Evolutionary conservation across 2,797 vertebrate genomes (phyloP).

Genomic region (Crax fasciolata): DNA sequence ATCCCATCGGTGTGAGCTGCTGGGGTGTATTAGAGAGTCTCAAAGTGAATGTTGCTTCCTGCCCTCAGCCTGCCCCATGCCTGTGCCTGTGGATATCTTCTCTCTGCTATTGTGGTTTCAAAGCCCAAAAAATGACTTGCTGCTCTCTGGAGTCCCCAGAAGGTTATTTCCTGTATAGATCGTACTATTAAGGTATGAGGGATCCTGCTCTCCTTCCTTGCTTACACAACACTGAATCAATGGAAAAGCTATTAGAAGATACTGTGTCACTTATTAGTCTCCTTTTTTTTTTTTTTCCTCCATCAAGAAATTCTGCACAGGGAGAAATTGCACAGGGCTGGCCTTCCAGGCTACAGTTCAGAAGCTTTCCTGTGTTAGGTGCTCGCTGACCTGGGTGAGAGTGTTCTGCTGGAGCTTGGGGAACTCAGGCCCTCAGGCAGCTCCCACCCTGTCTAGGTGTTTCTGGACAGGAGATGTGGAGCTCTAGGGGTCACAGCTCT

Average conservation of each 20-base stretch:
- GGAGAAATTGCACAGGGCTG: background rate
- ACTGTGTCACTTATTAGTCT: background rate
- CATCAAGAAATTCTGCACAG: background rate
- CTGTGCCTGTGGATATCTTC: background rate
- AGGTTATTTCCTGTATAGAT: slow-evolving; percentile 42
- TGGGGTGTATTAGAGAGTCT: background rate
- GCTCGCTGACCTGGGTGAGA: background rate
- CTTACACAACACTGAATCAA: background rate
- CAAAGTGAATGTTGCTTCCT: background rate
- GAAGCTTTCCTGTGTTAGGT: background rate
- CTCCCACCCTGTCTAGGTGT: background rate
- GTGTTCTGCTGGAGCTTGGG: background rate
- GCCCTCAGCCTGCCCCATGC: background rate
- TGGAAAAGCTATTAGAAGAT: slow-evolving; percentile 34
- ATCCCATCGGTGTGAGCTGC: background rate
- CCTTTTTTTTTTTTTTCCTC: background rate
- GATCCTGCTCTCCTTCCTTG: slow-evolving; percentile 5
- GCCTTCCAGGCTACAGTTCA: background rate
- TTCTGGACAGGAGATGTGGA: background rate
- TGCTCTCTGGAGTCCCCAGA: background rate
- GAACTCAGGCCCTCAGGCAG: background rate
- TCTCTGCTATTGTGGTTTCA: background rate
- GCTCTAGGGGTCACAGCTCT: background rate
- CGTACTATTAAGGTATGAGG: background rate
- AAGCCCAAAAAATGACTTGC: background rate